Evolutionary conservation across 1,140 invertebrate species (phyloP), one percentile per base, ranked within the genome.

Genomic region (Drosophila kanapiae): DNA sequence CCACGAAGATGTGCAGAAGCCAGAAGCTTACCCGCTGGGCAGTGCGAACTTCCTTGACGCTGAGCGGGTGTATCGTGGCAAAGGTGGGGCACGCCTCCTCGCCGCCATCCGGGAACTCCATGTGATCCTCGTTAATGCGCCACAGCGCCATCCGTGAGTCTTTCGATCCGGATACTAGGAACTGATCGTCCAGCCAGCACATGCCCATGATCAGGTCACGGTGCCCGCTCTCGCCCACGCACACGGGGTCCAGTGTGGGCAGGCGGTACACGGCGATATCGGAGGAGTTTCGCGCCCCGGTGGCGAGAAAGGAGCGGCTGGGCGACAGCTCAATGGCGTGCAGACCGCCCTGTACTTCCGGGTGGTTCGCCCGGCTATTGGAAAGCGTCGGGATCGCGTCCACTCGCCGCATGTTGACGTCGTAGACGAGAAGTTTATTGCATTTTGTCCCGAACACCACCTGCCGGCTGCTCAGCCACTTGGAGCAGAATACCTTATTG

Each of bases 391-490:
- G 98, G 87, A 99, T 99, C 78, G 97, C 95, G 91, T 97, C 96
- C 91, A 98, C 93, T 43, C 96, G 94, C 43, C 96, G 95, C 38
- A 95, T 97, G 29, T 95, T 94, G 3, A 97, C 95, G 93, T 98
- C 97, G 84, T 97, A 96, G 13, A 98, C 96, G 94, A 97, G 96
- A 76, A 98, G 93, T 95, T 98, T 98, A 94, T 99, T 99, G 93
- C 98, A 99, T 93, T 99, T 99, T 31, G 98, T 99, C 38, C 98
- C 98, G 93, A 99, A 98, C 5, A 98, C 97, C 65, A 99, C 97
- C 94, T 98, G 98, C 91, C 97, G 95, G 93, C 98, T 97, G 85
- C 97, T 98, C 16, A 99, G 94, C 98, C 98, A 99, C 93, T 98
- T 96, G 1, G 98, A 98, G 93, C 98, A 98, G 94, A 99, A 99